A percentile compares a stretch with the other conserved stretches of the same genome.
phyloP scores from a whole-genome alignment of 2,797 vertebrate genomes.

The Peromyscus melanophrys region DNA sequence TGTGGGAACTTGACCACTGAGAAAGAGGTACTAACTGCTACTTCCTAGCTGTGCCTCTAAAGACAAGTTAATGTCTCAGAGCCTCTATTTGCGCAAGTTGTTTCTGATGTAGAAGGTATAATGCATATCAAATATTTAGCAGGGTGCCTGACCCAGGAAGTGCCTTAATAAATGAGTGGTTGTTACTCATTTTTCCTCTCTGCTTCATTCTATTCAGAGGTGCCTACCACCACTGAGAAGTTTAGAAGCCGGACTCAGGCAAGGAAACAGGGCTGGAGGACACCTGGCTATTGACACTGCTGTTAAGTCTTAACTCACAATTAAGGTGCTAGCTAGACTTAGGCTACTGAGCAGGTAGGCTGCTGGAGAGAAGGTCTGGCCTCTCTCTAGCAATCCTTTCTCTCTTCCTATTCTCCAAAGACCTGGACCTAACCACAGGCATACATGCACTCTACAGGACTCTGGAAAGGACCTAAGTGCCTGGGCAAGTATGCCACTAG shows the following conservation, averaged over 20 bases:
- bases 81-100: conserved; percentile 23
- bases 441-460: not conserved
- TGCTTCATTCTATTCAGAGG: conserved; percentile 55
- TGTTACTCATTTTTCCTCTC: not conserved
- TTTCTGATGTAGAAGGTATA: conserved; percentile 65
- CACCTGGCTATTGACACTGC: conserved; percentile 46
- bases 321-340: conserved; percentile 27
- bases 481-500: not conserved
- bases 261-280: conserved; percentile 8
- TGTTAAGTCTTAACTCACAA: conserved; percentile 35
- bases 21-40: conserved; percentile 17
- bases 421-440: not conserved
- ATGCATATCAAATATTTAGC: conserved; percentile 40
- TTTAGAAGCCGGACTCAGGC: conserved; percentile 31
- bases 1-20: not conserved
- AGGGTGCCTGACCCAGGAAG: not conserved
- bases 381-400: conserved; percentile 25
- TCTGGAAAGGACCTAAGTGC: not conserved
- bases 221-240: not conserved
- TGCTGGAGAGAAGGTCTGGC: conserved; percentile 18
- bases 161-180: conserved; percentile 22
- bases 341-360: not conserved
- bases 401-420: not conserved
- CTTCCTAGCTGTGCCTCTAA: conserved; percentile 54
- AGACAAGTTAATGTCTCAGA: conserved; percentile 54